Conservation (phyloP, 1,140 invertebrate genomes). For the Cyclina sinensis region DNA sequence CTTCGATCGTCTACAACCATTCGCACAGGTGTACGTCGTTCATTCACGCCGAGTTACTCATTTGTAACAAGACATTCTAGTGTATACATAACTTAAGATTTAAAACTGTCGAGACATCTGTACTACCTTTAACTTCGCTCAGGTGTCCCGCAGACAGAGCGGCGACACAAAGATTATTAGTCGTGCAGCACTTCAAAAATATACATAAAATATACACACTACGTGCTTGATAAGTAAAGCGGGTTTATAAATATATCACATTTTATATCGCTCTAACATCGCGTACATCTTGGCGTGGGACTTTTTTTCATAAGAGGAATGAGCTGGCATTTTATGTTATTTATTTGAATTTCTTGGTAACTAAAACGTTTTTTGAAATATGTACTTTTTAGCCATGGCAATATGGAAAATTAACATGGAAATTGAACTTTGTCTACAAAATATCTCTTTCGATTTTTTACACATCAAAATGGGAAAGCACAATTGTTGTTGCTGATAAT, state of each 20-base stretch:
- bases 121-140: slow-evolving; percentile 39
- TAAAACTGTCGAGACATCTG: slow-evolving; percentile 44
- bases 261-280: slow-evolving; percentile 31
- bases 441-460: too few relatives aligned
- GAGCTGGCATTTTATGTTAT: slow-evolving; percentile 21
- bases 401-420: too few relatives aligned
- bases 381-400: not conserved
- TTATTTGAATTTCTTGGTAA: slow-evolving; percentile 35
- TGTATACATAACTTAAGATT: slow-evolving; percentile 51
- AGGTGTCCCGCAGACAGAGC: slow-evolving; percentile 62
- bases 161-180: slow-evolving; percentile 65
- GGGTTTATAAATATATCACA: slow-evolving; percentile 50
- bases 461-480: too few relatives aligned
- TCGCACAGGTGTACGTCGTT: slow-evolving; percentile 21
- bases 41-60: slow-evolving; percentile 33
- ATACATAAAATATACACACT: slow-evolving; percentile 66
- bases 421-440: too few relatives aligned
- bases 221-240: slow-evolving; percentile 46
- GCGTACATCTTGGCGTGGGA: slow-evolving; percentile 36
- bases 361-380: slow-evolving; percentile 7
- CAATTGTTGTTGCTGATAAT: too few relatives aligned
- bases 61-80: slow-evolving; percentile 54
- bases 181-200: slow-evolving; percentile 55
- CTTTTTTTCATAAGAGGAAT: slow-evolving; percentile 31
- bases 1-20: not conserved